Base-by-base conservation (phyloP, 2,113 vertebrate genomes). In the Amphilophus citrinellus region DNA sequence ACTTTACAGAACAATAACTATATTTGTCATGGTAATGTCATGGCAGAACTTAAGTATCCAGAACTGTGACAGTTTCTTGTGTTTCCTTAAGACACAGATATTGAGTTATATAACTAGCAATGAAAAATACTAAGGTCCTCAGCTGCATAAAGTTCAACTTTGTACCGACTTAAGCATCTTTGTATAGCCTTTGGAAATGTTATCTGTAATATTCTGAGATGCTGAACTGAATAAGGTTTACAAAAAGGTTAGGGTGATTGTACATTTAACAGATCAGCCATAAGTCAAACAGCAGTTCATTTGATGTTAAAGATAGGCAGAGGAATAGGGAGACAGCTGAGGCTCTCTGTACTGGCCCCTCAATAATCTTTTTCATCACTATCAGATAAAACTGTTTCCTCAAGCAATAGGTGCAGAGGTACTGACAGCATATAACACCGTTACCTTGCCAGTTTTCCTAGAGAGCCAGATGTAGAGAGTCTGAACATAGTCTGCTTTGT, bases 401-500 rank as follows among this genome's bases (percentile, higher is more conserved):
- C 47, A 32, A 53, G 27, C 68, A 73, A 53, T 1, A 35, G 27
- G 53, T 56, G 0, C 10, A 73, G 47, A 32, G 10, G 27, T n/a
- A 56, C 47, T 56, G 68, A 73, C 47, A 73, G 17, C 10, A 14
- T 56, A 61, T 24, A 50, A 11, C 7, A 13, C 10, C 11, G 17
- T 71, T 85, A 95, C 94, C 93, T 93, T 95, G 44, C 78, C 88
- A 50, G 84, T 86, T 85, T 91, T 93, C 87, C 94, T 94, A 30
- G 94, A 94, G 22, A 96, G 90, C 95, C 95, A 96, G 76, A 92
- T 86, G 91, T 92, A 95, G 53, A 96, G 93, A 7, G 94, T 95
- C 87, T 95, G 94, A 22, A 92, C 79, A 13, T 94, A 94, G 84
- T 96, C 94, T 10, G 94, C 92, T 76, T 89, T 95, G 76, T 62